Conservation (phyloP, 2,113 vertebrate species). For the Mormyrus lacerda region DNA sequence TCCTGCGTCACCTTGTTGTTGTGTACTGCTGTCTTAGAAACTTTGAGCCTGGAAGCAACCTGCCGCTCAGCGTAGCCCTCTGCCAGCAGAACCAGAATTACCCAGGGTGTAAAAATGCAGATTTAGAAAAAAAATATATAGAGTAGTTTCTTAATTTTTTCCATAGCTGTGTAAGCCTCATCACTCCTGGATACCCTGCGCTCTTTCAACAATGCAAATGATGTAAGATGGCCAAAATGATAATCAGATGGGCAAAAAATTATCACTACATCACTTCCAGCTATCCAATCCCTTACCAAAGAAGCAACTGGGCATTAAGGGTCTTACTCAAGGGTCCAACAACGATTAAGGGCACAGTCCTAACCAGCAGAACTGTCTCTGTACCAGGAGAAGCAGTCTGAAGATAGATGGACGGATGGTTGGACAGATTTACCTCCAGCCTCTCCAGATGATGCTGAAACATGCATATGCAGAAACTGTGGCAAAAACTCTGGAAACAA, state of each 20-base stretch:
- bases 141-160: not conserved
- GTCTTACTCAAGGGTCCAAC: not conserved
- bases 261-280: not conserved
- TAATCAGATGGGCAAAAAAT: not conserved
- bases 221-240: not conserved
- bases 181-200: not conserved
- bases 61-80: not conserved
- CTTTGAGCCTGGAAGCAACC: not conserved
- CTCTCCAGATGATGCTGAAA: not conserved
- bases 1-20: not conserved
- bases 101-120: not conserved
- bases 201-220: not conserved
- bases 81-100: not conserved
- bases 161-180: not conserved
- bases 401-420: not conserved
- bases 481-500: not conserved
- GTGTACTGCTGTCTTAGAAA: not conserved
- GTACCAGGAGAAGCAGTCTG: not conserved
- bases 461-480: not conserved
- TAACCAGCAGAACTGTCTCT: not conserved
- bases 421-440: not conserved
- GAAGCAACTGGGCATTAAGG: not conserved
- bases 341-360: not conserved
- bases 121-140: not conserved
- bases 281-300: not conserved